Base-by-base conservation (phyloP, 1,140 invertebrate species). In the Tetragnatha versicolor region DNA sequence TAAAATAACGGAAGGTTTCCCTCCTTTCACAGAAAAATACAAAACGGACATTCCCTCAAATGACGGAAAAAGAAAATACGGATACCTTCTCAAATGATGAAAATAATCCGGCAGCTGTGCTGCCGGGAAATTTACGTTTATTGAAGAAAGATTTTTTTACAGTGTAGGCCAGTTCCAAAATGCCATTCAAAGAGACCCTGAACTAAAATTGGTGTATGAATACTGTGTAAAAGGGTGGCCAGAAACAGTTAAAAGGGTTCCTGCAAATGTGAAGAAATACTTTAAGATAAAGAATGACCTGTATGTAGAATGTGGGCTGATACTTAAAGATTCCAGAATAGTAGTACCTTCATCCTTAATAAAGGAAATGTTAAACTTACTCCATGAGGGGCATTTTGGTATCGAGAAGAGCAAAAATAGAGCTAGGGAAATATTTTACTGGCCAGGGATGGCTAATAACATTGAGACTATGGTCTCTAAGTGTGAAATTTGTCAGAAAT, bases 371-470 rank as follows among this genome's bases (percentile, higher is more conserved):
- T 72, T 84, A 39, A 66, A 83, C n/a, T n/a, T 72, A 35, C 58
- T 85, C 4, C 85, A 86, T 80, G 60, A 77, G 55, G 58, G 81
- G 33, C 85, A 86, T 83, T 79, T 83, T 27, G 85, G 85, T 2
- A 83, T 85, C 25, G 31, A 65, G n/a, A 65, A 63, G 33, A 65
- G 35, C 49, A 65, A 65, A 47, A 58, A 27, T 31, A 63, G 60
- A 42, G 58, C 39, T n/a, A n/a, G n/a, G n/a, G n/a, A n/a, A n/a
- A n/a, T n/a, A n/a, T n/a, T n/a, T n/a, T 65, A 65, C 22, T 65
- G 61, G 61, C 33, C 61, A 37, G 61, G 61, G 10, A 65, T 65
- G 51, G 27, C 17, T 20, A 12, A 10, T 39, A 35, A 35, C 22
- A 65, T 65, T n/a, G 61, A 65, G 20, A 31, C 9, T 29, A 27